A percentile compares a stretch with the other conserved stretches of the same genome.
phyloP scores from a whole-genome alignment of 2,113 vertebrate genomes.

The Thunnus thynnus region DNA sequence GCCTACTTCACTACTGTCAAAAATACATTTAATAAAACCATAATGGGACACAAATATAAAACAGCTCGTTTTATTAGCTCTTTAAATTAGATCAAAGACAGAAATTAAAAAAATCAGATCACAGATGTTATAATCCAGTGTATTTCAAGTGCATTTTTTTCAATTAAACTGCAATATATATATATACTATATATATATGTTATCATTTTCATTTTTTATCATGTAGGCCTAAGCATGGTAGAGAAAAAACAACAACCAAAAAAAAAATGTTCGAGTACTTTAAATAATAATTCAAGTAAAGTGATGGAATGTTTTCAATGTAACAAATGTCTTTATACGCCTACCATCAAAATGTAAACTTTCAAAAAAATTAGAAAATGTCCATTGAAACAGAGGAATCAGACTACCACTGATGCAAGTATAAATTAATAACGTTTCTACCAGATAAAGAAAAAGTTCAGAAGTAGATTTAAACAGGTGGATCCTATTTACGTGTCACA shows the following conservation, averaged over 20 bases:
- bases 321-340: constrained; percentile 86
- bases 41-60: constrained; percentile 88
- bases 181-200: constrained; percentile 80
- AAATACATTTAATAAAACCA: constrained; percentile 72
- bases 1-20: constrained; percentile 31
- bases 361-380: constrained; percentile 90
- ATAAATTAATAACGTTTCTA: constrained; percentile 88
- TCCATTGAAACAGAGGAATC: constrained; percentile 88
- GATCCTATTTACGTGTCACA: constrained; percentile 96
- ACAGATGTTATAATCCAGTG: constrained; percentile 99
- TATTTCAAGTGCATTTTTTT: constrained; percentile 99
- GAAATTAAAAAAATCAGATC: constrained; percentile 94
- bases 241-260: constrained; percentile 74
- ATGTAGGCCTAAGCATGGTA: constrained; percentile 91
- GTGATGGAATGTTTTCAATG: constrained; percentile 98
- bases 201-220: constrained; percentile 93
- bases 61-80: constrained; percentile 98
- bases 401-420: constrained; percentile 90
- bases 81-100: constrained; percentile 99
- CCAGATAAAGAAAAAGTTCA: constrained; percentile 86
- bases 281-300: constrained; percentile 99
- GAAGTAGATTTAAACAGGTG: constrained; percentile 87
- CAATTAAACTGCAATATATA: constrained; percentile 92
- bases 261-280: constrained; percentile 89
- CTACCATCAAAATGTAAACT: constrained; percentile 99